Percentiles rank a stretch among this genome's conserved stretches.
Conservation (phyloP, 1,140 invertebrate genomes). For the Amyelois transitella region DNA sequence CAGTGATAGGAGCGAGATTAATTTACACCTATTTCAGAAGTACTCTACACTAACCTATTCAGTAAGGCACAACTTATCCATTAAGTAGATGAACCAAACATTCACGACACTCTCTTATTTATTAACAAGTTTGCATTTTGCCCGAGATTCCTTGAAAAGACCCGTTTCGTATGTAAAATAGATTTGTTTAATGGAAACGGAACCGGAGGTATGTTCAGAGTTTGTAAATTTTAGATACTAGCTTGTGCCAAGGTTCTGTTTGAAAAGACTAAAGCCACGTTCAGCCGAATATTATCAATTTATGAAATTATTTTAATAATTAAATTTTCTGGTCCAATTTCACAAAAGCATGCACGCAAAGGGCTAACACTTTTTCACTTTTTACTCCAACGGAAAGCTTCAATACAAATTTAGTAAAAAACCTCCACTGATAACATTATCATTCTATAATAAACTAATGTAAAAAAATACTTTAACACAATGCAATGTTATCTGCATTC, state of each 20-base stretch:
- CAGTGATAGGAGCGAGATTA: no score
- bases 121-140: constrained; percentile 19
- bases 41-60: background rate
- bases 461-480: background rate
- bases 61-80: constrained; percentile 18
- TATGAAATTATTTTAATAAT: no score
- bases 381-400: no score
- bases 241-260: no score
- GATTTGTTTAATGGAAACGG: background rate
- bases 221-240: background rate
- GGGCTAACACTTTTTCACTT: no score
- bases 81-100: constrained; percentile 15
- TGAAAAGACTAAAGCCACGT: no score
- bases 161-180: background rate
- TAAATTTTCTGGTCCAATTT: no score
- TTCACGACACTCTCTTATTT: constrained; percentile 10
- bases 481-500: background rate
- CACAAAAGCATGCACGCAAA: no score
- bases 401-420: no score
- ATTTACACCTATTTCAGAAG: background rate
- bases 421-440: no score
- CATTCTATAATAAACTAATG: no score
- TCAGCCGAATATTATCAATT: no score
- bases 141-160: background rate
- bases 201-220: background rate